A percentile compares a stretch with the other conserved stretches of the same genome.
phyloP scores from a whole-genome alignment of 2,113 vertebrate species.

The Alouatta palliata region DNA sequence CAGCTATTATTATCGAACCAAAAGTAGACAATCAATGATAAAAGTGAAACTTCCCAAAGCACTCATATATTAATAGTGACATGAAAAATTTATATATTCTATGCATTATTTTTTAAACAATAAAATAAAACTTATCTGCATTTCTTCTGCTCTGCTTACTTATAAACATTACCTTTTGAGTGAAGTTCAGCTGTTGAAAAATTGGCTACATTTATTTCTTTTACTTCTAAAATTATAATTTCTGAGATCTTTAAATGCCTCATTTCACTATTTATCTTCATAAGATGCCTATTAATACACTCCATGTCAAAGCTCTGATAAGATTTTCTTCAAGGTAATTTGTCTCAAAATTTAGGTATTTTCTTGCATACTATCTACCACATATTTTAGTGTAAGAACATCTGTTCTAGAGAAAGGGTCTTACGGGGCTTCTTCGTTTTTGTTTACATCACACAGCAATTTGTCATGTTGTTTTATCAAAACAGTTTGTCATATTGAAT shows the following conservation, averaged over 20 bases:
- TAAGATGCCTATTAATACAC: background rate
- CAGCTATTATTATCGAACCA: conserved; percentile 5
- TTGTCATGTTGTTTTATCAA: conserved; percentile 5
- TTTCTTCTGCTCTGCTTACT: background rate
- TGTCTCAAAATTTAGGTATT: conserved; percentile 18
- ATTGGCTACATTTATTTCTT: background rate
- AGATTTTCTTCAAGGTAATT: background rate
- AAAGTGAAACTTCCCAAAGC: conserved; percentile 23
- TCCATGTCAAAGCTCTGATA: conserved; percentile 1
- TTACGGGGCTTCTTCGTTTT: background rate
- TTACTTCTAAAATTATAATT: background rate
- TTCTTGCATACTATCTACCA: background rate
- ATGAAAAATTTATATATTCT: background rate
- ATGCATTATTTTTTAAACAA: conserved; percentile 34
- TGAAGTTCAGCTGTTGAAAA: conserved; percentile 6
- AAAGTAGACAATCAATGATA: conserved; percentile 34
- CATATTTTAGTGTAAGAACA: conserved; percentile 15
- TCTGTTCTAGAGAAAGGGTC: conserved; percentile 1
- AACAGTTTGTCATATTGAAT: background rate
- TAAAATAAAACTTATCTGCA: conserved; percentile 2
- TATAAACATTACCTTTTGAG: conserved; percentile 4
- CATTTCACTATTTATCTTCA: background rate
- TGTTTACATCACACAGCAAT: background rate
- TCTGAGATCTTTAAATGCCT: conserved; percentile 24
- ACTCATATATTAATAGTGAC: background rate